These are phyloP conservation scores for Heliconius congener DNA, from an alignment of 1,140 invertebrate genomes.

Conservation along the genomic window DNA sequence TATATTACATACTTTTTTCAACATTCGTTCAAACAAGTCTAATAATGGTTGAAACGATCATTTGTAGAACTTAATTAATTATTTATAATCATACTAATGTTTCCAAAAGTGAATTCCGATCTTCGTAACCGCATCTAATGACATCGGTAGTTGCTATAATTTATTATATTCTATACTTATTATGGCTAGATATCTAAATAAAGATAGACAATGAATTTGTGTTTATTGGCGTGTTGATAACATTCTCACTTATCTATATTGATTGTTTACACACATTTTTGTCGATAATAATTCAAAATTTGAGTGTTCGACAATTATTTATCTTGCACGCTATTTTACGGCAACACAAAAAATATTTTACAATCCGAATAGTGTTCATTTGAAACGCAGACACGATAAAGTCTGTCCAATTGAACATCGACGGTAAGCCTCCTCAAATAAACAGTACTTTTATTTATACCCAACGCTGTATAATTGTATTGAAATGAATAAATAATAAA, in stretches of 20 bases:
- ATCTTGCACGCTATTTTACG: too few species aligned
- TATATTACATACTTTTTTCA: background rate
- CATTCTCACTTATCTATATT: background rate
- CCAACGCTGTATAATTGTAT: too few species aligned
- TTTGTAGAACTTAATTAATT: background rate
- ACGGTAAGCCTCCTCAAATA: too few species aligned
- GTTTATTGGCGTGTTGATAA: background rate
- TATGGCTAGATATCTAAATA: background rate
- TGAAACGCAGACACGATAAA: too few species aligned
- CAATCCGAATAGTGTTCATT: too few species aligned
- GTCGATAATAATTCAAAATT: background rate
- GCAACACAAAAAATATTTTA: too few species aligned
- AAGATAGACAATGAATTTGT: background rate
- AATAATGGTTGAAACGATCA: background rate
- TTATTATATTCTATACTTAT: too few species aligned
- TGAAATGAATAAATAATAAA: too few species aligned
- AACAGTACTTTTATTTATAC: too few species aligned
- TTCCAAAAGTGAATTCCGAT: background rate
- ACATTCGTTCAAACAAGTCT: background rate
- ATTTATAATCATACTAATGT: background rate
- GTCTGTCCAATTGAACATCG: too few species aligned
- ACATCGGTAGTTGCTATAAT: background rate
- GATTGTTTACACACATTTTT: background rate
- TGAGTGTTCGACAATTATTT: too few species aligned
- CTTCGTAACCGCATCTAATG: slow-evolving; percentile 2